These are phyloP conservation scores for Gastrophryne carolinensis DNA, from an alignment of 2,797 vertebrate genomes.

Conservation along the genomic window DNA sequence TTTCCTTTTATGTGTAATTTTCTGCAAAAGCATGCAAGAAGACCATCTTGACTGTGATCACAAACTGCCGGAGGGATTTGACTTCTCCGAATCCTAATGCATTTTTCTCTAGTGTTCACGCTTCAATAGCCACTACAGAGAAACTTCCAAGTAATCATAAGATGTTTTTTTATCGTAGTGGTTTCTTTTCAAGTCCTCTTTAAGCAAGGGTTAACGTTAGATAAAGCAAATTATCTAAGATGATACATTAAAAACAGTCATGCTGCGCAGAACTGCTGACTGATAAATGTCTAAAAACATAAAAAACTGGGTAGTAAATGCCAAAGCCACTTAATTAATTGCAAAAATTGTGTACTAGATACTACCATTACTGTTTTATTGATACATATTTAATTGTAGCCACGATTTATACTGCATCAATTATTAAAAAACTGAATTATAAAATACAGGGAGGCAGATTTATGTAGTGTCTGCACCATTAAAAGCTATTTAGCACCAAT, in stretches of 20 bases:
- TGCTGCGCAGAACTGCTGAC: too few species aligned
- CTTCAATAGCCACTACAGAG: not conserved
- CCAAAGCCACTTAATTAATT: too few species aligned
- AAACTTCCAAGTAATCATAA: not conserved
- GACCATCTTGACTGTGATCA: constrained; percentile 6
- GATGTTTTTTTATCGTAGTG: not conserved
- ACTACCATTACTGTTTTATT: too few species aligned
- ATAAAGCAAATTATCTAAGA: not conserved
- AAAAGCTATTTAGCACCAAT: too few species aligned
- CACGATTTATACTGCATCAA: too few species aligned
- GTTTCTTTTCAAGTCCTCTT: not conserved
- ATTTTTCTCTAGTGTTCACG: constrained; percentile 17
- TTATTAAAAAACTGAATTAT: too few species aligned
- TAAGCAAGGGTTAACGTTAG: not conserved
- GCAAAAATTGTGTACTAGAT: too few species aligned
- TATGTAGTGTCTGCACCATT: too few species aligned
- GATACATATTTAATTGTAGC: too few species aligned
- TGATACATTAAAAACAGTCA: not conserved
- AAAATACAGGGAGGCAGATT: too few species aligned
- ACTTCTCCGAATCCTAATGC: constrained; percentile 12
- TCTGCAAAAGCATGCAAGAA: not conserved
- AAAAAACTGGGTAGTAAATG: too few species aligned
- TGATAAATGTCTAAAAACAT: too few species aligned
- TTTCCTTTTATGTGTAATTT: not conserved
- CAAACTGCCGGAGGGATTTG: constrained; percentile 1